These are phyloP conservation scores for Alcis repandata DNA, from an alignment of 2,888 invertebrate genomes.

Conservation along the genomic window DNA sequence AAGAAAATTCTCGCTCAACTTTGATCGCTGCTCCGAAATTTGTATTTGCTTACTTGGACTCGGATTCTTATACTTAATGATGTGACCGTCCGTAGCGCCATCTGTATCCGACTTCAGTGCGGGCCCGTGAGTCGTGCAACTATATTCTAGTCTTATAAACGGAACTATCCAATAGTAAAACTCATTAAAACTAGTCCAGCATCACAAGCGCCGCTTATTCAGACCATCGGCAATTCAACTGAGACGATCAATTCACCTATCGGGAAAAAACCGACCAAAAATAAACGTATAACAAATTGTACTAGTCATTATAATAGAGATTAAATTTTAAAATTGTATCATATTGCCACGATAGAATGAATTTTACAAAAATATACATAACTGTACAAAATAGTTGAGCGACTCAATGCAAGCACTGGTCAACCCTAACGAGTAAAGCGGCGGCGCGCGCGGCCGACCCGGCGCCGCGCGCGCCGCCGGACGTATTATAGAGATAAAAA, in stretches of 20 bases:
- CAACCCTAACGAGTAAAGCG: conserved; percentile 56
- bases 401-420: conserved; percentile 73
- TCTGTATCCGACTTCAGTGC: conserved; percentile 55
- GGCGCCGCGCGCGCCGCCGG: conserved; percentile 1
- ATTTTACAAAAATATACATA: conserved; percentile 86
- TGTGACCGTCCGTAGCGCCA: conserved; percentile 17
- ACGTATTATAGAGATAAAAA: conserved; percentile 36
- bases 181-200: background rate
- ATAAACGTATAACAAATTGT: conserved; percentile 72
- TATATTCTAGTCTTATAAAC: conserved; percentile 39
- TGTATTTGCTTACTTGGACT: background rate
- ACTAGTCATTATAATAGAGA: conserved; percentile 76
- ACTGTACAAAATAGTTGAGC: conserved; percentile 82
- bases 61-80: background rate
- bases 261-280: conserved; percentile 41
- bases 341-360: conserved; percentile 83
- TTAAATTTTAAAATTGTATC: conserved; percentile 76
- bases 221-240: background rate
- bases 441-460: conserved; percentile 18
- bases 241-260: conserved; percentile 24
- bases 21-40: no score
- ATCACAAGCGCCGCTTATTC: conserved; percentile 8
- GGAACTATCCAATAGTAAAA: conserved; percentile 12
- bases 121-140: conserved; percentile 64
- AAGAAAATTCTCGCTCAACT: background rate